Evolutionary conservation across 2,113 vertebrate species (phyloP).

Genomic region (Nerophis ophidion): DNA sequence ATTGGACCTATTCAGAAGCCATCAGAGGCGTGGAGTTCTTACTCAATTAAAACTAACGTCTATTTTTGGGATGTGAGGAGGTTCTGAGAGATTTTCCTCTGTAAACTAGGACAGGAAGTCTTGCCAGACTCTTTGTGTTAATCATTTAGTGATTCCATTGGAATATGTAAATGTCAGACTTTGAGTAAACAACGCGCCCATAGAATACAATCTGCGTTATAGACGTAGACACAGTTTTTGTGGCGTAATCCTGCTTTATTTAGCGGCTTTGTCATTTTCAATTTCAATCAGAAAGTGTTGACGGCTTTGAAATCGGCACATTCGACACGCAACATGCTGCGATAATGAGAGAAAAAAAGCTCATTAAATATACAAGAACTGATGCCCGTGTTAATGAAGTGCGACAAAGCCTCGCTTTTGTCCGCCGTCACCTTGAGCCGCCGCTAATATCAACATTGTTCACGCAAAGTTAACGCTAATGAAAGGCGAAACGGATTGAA

Average conservation of each 20-base stretch:
- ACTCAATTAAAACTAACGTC: slow-evolving; percentile 30
- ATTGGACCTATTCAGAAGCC: slow-evolving; percentile 17
- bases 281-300: neutral
- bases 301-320: neutral
- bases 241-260: neutral
- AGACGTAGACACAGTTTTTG: neutral
- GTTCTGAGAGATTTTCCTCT: slow-evolving; percentile 29
- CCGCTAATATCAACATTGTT: slow-evolving; percentile 44
- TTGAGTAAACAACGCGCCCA: neutral
- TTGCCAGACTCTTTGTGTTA: slow-evolving; percentile 29
- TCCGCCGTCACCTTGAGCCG: slow-evolving; percentile 40
- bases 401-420: neutral
- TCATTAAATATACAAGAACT: neutral
- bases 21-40: slow-evolving; percentile 17
- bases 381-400: neutral
- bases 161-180: slow-evolving; percentile 13
- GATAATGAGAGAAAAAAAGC: neutral
- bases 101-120: slow-evolving; percentile 43
- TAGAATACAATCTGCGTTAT: neutral
- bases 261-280: neutral
- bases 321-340: neutral
- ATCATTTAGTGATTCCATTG: slow-evolving; percentile 22
- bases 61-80: slow-evolving; percentile 32
- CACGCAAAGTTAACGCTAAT: slow-evolving; percentile 53
- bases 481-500: slow-evolving; percentile 42